Evolutionary conservation across 2,797 vertebrate genomes (phyloP), one percentile per base, ranked within the genome.

Genomic region (Sebastes glaucus): DNA sequence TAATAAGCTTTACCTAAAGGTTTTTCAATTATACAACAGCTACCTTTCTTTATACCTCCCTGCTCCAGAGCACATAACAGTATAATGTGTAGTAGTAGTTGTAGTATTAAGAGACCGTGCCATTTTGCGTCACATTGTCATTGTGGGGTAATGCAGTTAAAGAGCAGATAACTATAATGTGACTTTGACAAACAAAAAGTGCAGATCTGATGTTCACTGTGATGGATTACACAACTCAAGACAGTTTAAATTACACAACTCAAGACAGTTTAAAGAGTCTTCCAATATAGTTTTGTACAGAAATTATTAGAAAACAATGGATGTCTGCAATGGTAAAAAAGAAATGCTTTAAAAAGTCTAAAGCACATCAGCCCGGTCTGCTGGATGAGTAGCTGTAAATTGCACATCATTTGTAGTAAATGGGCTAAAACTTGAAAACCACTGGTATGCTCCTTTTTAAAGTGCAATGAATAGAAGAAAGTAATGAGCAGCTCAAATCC

Each of bases 1-100:
- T 69, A 70, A 75, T 49, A 56, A 77, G 56, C 60, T 80, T 78
- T 64, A 42, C 56, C 65, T 52, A 1, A 42, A 69, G 67, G 14
- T 46, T 71, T 69, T 74, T 46, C 28, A 46, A 2, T 61, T 25
- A 22, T 52, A n/a, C 18, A 62, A n/a, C 55, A 20, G 35, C 25
- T 20, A 27, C 23, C n/a, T 38, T 52, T 73, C 11, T 61, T 16
- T 49, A 32, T n/a, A 38, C 18, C 16, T 57, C 28, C 30, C 18
- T 74, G 61, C 46, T 72, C 23, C 22, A 55, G 14, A 38, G 28
- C 7, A 16, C 38, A 59, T 5, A 74, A 53, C 18, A 68, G 2
- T 28, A 53, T 46, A 7, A 13, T 73, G 10, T 23, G 4, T 28
- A 22, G 5, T 4, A 27, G 18, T 59, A 27, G 27, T 33, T 46